These are phyloP conservation scores for Ischnus inquisitorius DNA, from an alignment of 2,888 invertebrate genomes.

Conservation along the genomic window DNA sequence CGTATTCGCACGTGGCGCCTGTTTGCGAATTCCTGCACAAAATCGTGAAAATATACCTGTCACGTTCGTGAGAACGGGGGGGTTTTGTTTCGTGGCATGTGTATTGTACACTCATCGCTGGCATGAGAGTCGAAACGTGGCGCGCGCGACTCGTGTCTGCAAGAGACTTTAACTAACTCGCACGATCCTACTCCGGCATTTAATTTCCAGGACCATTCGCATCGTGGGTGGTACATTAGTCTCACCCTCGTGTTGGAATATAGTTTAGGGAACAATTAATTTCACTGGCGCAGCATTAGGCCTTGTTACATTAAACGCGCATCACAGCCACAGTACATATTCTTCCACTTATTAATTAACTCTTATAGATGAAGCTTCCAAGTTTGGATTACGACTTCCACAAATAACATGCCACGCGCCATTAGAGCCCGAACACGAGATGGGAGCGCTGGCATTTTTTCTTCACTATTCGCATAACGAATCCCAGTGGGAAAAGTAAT, in stretches of 20 bases:
- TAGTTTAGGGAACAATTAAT: conserved; percentile 6
- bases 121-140: conserved; percentile 18
- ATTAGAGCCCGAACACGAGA: no score
- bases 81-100: conserved; percentile 31
- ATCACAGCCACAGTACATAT: background rate
- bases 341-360: no score
- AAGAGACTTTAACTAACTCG: background rate
- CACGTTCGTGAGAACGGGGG: conserved; percentile 20
- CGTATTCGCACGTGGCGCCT: conserved; percentile 38
- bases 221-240: background rate
- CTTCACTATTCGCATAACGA: no score
- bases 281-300: conserved; percentile 9
- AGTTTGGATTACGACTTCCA: no score
- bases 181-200: conserved; percentile 31
- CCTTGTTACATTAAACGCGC: background rate
- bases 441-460: no score
- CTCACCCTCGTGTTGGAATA: background rate
- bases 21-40: conserved; percentile 19
- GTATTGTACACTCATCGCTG: conserved; percentile 1
- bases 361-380: no score
- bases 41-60: conserved; percentile 48
- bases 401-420: no score
- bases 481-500: no score
- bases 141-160: background rate
- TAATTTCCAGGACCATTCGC: conserved; percentile 30